Percentiles rank a stretch among this genome's conserved stretches.
Evolutionary conservation across 1,140 invertebrate species (phyloP).

Genomic region (Proales similis): DNA sequence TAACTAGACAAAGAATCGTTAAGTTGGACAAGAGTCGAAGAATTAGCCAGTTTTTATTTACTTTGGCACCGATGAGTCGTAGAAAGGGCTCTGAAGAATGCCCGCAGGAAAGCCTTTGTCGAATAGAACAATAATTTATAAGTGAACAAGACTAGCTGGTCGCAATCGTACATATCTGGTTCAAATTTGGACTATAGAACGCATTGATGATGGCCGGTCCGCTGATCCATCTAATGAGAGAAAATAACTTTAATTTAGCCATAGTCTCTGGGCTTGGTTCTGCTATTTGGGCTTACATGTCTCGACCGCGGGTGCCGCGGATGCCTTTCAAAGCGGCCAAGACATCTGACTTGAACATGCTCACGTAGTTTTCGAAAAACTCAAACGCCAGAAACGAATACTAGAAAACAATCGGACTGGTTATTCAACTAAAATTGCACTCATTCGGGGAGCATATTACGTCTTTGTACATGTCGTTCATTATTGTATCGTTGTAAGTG

Average conservation of each 20-base stretch:
- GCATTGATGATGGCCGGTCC: background rate
- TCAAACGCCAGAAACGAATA: background rate
- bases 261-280: too few relatives aligned
- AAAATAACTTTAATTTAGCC: background rate
- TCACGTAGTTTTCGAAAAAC: slow-evolving; percentile 17
- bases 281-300: too few relatives aligned
- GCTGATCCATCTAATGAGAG: background rate
- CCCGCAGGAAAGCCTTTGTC: slow-evolving; percentile 39
- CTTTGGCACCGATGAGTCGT: slow-evolving; percentile 39
- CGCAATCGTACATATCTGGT: too few relatives aligned
- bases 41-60: slow-evolving; percentile 3
- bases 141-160: too few relatives aligned
- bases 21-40: background rate
- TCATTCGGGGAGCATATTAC: slow-evolving; percentile 5
- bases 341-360: background rate
- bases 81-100: slow-evolving; percentile 42
- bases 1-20: too few relatives aligned
- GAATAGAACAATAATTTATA: slow-evolving; percentile 40
- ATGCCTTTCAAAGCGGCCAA: background rate
- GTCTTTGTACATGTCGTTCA: slow-evolving; percentile 42
- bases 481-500: slow-evolving; percentile 40
- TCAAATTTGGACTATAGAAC: too few relatives aligned
- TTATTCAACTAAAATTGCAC: background rate
- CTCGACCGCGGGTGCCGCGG: background rate
- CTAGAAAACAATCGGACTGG: background rate